Conservation (phyloP, 1,140 invertebrate species). For the Nasonia giraulti region DNA sequence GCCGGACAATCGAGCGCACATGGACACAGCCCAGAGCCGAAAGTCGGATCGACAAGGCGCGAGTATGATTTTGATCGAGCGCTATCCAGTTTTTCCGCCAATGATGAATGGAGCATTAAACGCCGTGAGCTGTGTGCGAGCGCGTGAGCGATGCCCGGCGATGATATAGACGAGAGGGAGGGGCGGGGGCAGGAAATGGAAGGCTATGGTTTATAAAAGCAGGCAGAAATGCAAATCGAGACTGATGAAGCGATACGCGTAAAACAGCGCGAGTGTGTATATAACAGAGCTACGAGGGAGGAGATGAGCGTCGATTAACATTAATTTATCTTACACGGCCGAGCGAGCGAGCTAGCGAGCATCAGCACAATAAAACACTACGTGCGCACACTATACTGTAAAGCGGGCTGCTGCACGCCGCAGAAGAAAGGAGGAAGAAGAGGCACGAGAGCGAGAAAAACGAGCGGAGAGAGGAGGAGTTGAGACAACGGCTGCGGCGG, state of each 20-base stretch:
- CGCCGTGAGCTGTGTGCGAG: not conserved
- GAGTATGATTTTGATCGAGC: not conserved
- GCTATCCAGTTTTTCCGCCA: not conserved
- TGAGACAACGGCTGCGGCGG: not conserved
- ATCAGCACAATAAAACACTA: constrained; percentile 38
- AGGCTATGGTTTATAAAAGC: constrained; percentile 14
- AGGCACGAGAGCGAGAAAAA: not conserved
- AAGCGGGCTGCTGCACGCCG: not conserved
- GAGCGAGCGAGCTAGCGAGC: constrained; percentile 9
- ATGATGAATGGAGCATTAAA: constrained; percentile 22
- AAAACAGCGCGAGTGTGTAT: not conserved
- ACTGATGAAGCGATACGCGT: constrained; percentile 25
- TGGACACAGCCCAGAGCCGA: no score
- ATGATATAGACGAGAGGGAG: not conserved
- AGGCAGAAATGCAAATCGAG: not conserved
- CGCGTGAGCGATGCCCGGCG: not conserved
- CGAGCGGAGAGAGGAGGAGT: not conserved
- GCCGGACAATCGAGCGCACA: no score
- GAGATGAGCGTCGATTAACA: constrained; percentile 40
- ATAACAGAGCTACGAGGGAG: not conserved
- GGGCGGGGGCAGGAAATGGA: constrained; percentile 56
- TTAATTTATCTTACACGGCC: constrained; percentile 57
- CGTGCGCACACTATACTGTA: not conserved
- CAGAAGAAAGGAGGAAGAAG: constrained; percentile 14
- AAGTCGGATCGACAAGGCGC: not conserved